These are phyloP conservation scores for Dryoscopus gambensis DNA, from an alignment of 2,113 vertebrate genomes.

Conservation along the genomic window DNA sequence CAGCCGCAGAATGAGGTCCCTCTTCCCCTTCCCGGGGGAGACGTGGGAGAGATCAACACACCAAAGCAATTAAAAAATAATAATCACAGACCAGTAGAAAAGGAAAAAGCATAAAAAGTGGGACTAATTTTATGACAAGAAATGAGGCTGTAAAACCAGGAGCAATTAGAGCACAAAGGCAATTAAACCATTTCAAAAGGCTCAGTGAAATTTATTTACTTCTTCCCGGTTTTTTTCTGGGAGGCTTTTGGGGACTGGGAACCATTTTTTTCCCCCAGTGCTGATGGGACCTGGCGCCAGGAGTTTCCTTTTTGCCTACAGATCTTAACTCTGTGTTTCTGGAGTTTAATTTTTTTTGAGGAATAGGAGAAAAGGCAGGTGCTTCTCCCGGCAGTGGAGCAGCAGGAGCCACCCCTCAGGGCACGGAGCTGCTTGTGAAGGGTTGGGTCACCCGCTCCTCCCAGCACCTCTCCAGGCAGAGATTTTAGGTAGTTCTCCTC, in stretches of 20 bases:
- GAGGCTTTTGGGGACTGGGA: not conserved
- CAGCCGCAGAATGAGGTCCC: not conserved
- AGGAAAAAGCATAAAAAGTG: constrained; percentile 27
- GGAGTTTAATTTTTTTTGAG: not conserved
- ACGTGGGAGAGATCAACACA: not conserved
- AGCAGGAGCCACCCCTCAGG: not conserved
- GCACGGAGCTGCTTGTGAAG: not conserved
- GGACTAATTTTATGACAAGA: constrained; percentile 44
- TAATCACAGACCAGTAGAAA: constrained; percentile 22
- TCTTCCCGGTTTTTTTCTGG: not conserved
- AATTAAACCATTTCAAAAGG: constrained; percentile 35
- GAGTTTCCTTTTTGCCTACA: not conserved
- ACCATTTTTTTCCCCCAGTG: not conserved
- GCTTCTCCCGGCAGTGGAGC: not conserved
- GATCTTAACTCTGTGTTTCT: not conserved
- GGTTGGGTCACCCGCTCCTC: not conserved
- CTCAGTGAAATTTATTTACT: constrained; percentile 50
- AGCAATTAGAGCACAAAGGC: constrained; percentile 59
- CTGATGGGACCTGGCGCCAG: not conserved
- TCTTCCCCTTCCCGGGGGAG: not conserved
- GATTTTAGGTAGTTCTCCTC: not conserved
- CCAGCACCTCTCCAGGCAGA: not conserved
- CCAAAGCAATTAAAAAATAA: constrained; percentile 34
- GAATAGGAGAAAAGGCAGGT: too few relatives aligned
- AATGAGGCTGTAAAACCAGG: constrained; percentile 47